Evolutionary conservation across 1,140 invertebrate species (phyloP).

Genomic region (Drosophila baimaii): DNA sequence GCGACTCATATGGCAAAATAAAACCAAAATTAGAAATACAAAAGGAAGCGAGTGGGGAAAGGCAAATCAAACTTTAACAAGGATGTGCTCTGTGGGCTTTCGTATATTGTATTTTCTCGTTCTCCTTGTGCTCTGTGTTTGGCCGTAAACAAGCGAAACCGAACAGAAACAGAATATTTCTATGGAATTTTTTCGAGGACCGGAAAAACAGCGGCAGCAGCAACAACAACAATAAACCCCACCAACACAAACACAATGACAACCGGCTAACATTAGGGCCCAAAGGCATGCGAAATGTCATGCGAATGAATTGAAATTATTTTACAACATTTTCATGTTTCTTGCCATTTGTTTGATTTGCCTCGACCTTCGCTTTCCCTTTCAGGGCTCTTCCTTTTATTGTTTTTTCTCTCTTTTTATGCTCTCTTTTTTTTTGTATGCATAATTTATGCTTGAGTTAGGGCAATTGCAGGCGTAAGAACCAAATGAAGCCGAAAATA

Average conservation of each 20-base stretch:
- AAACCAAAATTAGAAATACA: conserved; percentile 23
- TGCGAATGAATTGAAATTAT: conserved; percentile 75
- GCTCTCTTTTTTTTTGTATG: conserved; percentile 21
- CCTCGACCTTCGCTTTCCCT: conserved; percentile 31
- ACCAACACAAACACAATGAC: conserved; percentile 31
- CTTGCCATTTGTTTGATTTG: conserved; percentile 66
- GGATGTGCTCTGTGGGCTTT: conserved; percentile 14
- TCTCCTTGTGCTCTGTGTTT: conserved; percentile 24
- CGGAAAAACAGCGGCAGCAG: conserved; percentile 24
- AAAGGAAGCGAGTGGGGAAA: conserved; percentile 2
- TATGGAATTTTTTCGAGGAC: conserved; percentile 18
- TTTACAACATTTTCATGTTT: conserved; percentile 80
- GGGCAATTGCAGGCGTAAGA: conserved; percentile 50
- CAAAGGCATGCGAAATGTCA: conserved; percentile 56
- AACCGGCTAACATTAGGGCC: conserved; percentile 10
- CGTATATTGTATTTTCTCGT: conserved; percentile 19
- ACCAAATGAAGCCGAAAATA: conserved; percentile 27
- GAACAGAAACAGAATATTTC: conserved; percentile 39
- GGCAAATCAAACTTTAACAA: conserved; percentile 49
- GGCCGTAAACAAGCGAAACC: conserved; percentile 58
- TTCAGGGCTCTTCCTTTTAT: conserved; percentile 6
- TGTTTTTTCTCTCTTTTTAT: conserved; percentile 26
- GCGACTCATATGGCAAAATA: conserved; percentile 27
- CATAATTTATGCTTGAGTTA: conserved; percentile 69
- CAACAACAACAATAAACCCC: conserved; percentile 22